phyloP scores from a whole-genome alignment of 1,140 invertebrate species.

The Sitophilus oryzae region DNA sequence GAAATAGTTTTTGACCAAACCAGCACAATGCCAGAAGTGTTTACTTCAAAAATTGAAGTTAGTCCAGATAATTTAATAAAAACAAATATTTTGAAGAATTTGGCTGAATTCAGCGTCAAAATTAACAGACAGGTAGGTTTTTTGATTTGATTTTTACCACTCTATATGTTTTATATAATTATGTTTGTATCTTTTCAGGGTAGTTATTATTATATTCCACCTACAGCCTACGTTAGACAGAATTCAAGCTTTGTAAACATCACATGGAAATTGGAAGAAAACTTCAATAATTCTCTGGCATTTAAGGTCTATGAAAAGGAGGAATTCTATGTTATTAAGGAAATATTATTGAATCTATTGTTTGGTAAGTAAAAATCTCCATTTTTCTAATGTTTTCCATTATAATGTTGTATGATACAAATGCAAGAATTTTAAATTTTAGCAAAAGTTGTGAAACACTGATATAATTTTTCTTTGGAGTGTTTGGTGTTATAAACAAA shows the following conservation, averaged over 20 bases:
- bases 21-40: too few relatives aligned
- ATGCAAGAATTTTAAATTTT: too few relatives aligned
- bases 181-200: too few relatives aligned
- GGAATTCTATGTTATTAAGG: slow-evolving; percentile 12
- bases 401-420: too few relatives aligned
- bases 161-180: too few relatives aligned
- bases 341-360: slow-evolving; percentile 9
- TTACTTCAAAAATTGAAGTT: too few relatives aligned
- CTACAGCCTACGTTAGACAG: slow-evolving; percentile 10
- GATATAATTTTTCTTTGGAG: too few relatives aligned
- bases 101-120: slow-evolving; percentile 16
- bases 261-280: slow-evolving; percentile 16
- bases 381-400: too few relatives aligned
- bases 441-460: too few relatives aligned
- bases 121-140: slow-evolving; percentile 20
- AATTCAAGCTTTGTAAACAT: slow-evolving; percentile 19
- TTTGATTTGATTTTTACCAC: background rate
- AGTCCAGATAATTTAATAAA: too few relatives aligned
- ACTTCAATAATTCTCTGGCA: slow-evolving; percentile 23
- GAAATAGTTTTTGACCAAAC: too few relatives aligned
- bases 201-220: slow-evolving; percentile 15
- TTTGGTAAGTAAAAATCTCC: slow-evolving; percentile 11
- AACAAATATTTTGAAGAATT: slow-evolving; percentile 14
- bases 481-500: too few relatives aligned
- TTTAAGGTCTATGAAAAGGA: slow-evolving; percentile 12